A percentile compares a stretch with the other conserved stretches of the same genome.
These are phyloP conservation scores for Phortica variegata DNA, from an alignment of 1,140 invertebrate genomes.

Conservation along the genomic window DNA sequence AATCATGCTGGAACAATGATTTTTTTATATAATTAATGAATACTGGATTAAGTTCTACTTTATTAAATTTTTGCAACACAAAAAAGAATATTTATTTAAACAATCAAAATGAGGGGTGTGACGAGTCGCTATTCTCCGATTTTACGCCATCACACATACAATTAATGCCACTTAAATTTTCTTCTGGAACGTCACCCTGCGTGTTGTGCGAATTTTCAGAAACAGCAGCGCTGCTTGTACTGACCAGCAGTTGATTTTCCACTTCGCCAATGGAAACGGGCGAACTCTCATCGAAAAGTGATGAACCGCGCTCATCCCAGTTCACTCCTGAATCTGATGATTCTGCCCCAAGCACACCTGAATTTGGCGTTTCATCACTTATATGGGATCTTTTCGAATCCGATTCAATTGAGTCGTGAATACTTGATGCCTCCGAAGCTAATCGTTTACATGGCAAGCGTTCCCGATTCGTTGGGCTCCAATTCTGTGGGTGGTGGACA, in stretches of 20 bases:
- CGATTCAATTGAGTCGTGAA: too few relatives aligned
- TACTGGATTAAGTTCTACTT: too few relatives aligned
- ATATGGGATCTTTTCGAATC: slow-evolving; percentile 13
- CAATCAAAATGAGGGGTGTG: too few relatives aligned
- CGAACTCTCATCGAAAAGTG: slow-evolving; percentile 13
- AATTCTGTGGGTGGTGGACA: slow-evolving; percentile 35
- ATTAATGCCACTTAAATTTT: too few relatives aligned
- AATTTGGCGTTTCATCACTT: too few relatives aligned
- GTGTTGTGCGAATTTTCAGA: slow-evolving; percentile 21
- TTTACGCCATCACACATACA: too few relatives aligned
- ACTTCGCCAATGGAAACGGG: slow-evolving; percentile 31
- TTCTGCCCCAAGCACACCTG: neutral
- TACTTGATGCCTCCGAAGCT: neutral
- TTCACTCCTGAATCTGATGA: slow-evolving; percentile 27
- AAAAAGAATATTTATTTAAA: neutral
- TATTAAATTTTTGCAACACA: too few relatives aligned
- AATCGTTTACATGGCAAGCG: slow-evolving; percentile 5
- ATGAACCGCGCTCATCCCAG: slow-evolving; percentile 14
- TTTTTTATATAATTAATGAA: too few relatives aligned
- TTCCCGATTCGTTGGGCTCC: slow-evolving; percentile 20
- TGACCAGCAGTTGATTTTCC: slow-evolving; percentile 33
- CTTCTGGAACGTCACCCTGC: too few relatives aligned
- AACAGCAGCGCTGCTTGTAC: slow-evolving; percentile 37
- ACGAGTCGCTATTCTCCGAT: too few relatives aligned
- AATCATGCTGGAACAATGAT: too few relatives aligned